phyloP scores from a whole-genome alignment of 1,140 invertebrate species.

The Bombyx mori region ASM3026992v2 NC_085122.1:4923501-4924000 shows the following conservation, averaged over 20 bases:
- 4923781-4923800: conserved; percentile 25
- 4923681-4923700: conserved; percentile 27
- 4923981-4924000: conserved; percentile 78
- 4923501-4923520: conserved; percentile 74
- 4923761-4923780: conserved; percentile 37
- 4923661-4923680: conserved; percentile 24
- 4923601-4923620: conserved; percentile 47
- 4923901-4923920: conserved; percentile 54
- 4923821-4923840: conserved; percentile 13
- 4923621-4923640: conserved; percentile 43
- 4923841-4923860: no score
- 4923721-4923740: conserved; percentile 37
- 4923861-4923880: background rate
- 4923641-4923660: conserved; percentile 23
- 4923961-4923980: conserved; percentile 74
- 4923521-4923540: conserved; percentile 78
- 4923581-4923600: conserved; percentile 73
- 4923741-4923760: conserved; percentile 20
- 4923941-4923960: conserved; percentile 74
- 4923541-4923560: conserved; percentile 71
- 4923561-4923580: conserved; percentile 72
- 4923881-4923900: conserved; percentile 22
- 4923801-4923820: conserved; percentile 24
- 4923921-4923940: conserved; percentile 78
- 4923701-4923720: conserved; percentile 20